A percentile compares a stretch with the other conserved stretches of the same genome.
Evolutionary conservation across 2,113 vertebrate species (phyloP).

Genomic region (Gallinago undulata): DNA sequence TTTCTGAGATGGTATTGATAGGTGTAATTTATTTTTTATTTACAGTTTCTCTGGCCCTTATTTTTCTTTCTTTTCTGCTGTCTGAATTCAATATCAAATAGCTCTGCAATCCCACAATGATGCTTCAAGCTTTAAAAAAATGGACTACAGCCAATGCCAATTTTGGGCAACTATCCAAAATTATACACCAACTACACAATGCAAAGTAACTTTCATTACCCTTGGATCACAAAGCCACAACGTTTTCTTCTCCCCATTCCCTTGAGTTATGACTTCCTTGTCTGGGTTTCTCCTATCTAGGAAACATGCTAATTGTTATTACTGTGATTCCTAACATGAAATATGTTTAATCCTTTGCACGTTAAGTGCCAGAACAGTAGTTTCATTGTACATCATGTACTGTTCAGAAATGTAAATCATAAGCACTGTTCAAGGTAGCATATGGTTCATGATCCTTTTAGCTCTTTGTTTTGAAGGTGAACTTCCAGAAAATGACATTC

Average conservation of each 20-base stretch:
- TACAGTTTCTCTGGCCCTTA: not conserved
- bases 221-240: not conserved
- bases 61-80: not conserved
- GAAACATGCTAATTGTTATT: not conserved
- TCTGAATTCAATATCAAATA: not conserved
- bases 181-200: not conserved
- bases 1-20: not conserved
- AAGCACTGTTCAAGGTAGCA: not conserved
- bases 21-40: not conserved
- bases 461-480: not conserved
- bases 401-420: not conserved
- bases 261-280: not conserved
- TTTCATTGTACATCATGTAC: not conserved
- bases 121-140: not conserved
- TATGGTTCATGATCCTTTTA: not conserved
- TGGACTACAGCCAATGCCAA: not conserved
- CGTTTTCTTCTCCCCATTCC: not conserved
- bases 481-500: not conserved
- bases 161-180: not conserved
- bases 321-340: not conserved
- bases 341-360: not conserved
- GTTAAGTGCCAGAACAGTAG: not conserved
- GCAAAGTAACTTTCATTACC: not conserved
- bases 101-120: not conserved
- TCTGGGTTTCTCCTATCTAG: not conserved